Conservation (phyloP, 2,797 vertebrate species). For the Enteromius argenteus region DNA sequence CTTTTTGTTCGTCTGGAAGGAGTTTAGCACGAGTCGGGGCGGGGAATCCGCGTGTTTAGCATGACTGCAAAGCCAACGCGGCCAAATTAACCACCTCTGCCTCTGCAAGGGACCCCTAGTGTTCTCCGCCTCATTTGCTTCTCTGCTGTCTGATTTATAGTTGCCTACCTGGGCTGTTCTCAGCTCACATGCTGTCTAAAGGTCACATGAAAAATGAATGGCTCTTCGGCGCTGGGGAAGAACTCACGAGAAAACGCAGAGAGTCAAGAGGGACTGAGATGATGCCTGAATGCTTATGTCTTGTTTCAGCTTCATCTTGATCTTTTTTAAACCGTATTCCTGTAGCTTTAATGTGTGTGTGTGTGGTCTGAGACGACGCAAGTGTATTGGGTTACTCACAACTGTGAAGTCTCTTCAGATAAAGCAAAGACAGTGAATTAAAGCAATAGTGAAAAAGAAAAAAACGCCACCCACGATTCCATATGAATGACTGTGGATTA, state of each 20-base stretch:
- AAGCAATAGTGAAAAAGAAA: constrained; percentile 27
- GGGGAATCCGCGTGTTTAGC: constrained; percentile 12
- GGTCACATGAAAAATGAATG: constrained; percentile 83
- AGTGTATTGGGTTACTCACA: constrained; percentile 37
- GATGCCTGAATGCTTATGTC: constrained; percentile 11
- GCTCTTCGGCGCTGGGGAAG: constrained; percentile 29
- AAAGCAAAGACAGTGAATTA: constrained; percentile 25
- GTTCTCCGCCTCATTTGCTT: constrained; percentile 48
- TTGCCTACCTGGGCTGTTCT: constrained; percentile 71
- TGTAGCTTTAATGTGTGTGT: constrained; percentile 28
- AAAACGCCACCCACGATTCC: constrained; percentile 36
- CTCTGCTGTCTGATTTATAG: constrained; percentile 60
- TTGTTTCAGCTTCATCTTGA: background rate
- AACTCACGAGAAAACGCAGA: background rate
- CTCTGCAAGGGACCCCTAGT: constrained; percentile 30
- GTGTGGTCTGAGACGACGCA: background rate
- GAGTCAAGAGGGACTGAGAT: constrained; percentile 17
- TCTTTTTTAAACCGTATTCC: constrained; percentile 1
- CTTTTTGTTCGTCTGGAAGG: constrained; percentile 16
- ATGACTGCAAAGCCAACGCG: constrained; percentile 7
- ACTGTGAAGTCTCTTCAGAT: constrained; percentile 29
- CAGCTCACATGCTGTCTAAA: constrained; percentile 77
- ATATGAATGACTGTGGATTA: constrained; percentile 52
- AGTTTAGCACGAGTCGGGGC: background rate
- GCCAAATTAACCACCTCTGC: constrained; percentile 34